A percentile compares a stretch with the other conserved stretches of the same genome.
These are phyloP conservation scores for Pentalonia nigronervosa DNA, from an alignment of 1,140 invertebrate genomes.

Conservation along the genomic window DNA sequence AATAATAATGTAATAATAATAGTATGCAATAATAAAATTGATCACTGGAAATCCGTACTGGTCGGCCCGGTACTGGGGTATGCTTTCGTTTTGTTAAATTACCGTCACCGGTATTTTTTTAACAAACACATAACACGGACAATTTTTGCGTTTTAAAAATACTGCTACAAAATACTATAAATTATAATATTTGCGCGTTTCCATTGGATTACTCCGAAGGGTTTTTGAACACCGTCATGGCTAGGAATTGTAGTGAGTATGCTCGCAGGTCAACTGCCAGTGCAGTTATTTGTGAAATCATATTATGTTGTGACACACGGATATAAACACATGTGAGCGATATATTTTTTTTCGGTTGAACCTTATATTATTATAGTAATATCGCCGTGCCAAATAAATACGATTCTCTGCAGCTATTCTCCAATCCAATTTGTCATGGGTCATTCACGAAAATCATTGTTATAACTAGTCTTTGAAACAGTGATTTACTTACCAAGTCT, in stretches of 20 bases:
- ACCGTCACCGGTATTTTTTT: no score
- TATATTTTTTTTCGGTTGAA: not conserved
- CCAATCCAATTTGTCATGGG: not conserved
- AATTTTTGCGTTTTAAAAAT: not conserved
- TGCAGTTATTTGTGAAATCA: not conserved
- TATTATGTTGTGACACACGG: no score
- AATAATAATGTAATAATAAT: no score
- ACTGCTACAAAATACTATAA: not conserved
- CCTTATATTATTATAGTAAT: not conserved
- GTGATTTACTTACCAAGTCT: not conserved
- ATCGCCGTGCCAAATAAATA: not conserved
- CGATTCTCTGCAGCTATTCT: not conserved
- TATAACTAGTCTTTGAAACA: not conserved
- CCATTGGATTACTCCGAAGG: not conserved
- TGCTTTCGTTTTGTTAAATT: no score
- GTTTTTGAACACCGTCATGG: no score
- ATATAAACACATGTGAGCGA: not conserved
- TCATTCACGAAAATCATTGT: not conserved
- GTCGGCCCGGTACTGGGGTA: no score
- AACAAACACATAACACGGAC: no score
- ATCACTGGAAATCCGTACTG: no score
- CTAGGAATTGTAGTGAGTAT: no score
- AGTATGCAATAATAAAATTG: not conserved
- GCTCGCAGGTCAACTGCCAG: no score
- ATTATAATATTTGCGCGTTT: not conserved